Percentiles rank a stretch among this genome's conserved stretches.
Conservation (phyloP, 1,140 invertebrate species). For the Neomicropteryx cornuta region DNA sequence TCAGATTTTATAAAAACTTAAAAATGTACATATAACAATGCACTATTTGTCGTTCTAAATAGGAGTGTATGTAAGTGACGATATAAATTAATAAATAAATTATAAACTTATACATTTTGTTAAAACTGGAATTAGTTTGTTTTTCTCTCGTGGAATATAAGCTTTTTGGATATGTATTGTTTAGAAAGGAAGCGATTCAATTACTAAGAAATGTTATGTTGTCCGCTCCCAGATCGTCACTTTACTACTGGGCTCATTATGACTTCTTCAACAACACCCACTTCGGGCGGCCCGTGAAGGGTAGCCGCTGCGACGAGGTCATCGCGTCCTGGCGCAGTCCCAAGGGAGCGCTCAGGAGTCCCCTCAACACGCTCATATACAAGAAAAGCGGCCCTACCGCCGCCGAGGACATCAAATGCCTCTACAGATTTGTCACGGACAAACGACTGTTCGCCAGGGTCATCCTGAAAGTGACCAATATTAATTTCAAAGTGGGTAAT, state of each 20-base stretch:
- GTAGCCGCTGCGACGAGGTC: conserved; percentile 74
- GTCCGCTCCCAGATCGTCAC: conserved; percentile 44
- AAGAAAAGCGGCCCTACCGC: conserved; percentile 52
- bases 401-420: conserved; percentile 61
- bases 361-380: conserved; percentile 75
- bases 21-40: no score
- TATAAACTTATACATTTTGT: no score
- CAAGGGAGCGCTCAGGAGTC: conserved; percentile 61
- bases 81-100: no score
- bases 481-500: conserved; percentile 51
- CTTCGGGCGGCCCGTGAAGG: conserved; percentile 65
- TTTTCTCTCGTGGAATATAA: no score
- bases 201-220: no score
- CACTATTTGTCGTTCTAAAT: no score
- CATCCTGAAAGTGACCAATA: conserved; percentile 56
- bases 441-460: conserved; percentile 67
- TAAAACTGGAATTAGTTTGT: no score
- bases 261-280: conserved; percentile 86
- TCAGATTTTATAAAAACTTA: no score
- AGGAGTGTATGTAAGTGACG: no score
- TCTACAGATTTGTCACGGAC: conserved; percentile 74
- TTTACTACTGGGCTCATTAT: conserved; percentile 88
- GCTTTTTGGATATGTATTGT: no score
- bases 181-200: no score
- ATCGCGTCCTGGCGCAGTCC: conserved; percentile 67